These are phyloP conservation scores for Ctenosaura bakeri DNA, from an alignment of 2,797 vertebrate species.

Conservation along the genomic window DNA sequence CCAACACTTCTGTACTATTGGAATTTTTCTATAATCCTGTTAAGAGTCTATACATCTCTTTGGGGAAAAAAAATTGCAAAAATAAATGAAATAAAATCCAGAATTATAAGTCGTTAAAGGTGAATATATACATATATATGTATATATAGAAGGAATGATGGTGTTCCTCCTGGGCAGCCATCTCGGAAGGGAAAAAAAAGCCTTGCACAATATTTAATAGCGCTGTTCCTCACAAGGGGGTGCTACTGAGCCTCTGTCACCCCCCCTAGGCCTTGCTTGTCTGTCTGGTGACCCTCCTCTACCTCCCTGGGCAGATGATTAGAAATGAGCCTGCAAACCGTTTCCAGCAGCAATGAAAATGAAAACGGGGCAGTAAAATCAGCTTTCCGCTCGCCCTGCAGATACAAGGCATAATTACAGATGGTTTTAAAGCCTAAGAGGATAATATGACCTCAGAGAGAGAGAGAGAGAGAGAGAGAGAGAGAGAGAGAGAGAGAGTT, in stretches of 20 bases:
- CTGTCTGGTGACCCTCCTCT: neutral
- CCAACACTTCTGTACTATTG: too few species aligned
- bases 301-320: constrained; percentile 9
- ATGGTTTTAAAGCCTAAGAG: neutral
- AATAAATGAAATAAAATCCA: too few species aligned
- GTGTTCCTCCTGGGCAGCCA: neutral
- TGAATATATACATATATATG: too few species aligned
- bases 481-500: too few species aligned
- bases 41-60: too few species aligned
- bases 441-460: neutral
- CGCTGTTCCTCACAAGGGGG: neutral
- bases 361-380: neutral
- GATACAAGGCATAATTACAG: neutral
- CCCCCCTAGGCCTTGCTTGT: neutral
- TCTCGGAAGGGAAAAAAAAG: neutral
- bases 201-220: neutral
- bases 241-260: neutral
- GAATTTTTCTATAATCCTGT: too few species aligned
- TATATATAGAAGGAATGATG: too few species aligned
- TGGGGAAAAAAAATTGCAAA: too few species aligned
- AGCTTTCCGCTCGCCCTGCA: neutral
- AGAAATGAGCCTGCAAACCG: neutral
- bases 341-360: neutral
- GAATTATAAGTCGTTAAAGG: too few species aligned
- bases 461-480: neutral